Evolutionary conservation across 1,140 invertebrate species (phyloP).

Genomic region (Leptinotarsa lineolata): DNA sequence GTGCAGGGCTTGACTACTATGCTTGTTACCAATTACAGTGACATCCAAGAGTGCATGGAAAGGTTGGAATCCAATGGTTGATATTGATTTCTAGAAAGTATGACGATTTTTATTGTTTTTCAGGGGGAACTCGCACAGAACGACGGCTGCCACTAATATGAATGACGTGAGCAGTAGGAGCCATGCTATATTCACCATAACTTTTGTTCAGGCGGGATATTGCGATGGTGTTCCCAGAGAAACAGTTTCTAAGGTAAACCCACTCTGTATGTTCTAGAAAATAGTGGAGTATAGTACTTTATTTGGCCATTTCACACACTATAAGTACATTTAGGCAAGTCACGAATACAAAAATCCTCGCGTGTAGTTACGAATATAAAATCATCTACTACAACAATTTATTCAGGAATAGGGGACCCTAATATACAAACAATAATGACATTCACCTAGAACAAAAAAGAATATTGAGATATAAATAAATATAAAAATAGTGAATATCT

Average conservation of each 20-base stretch:
- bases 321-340: too few species aligned
- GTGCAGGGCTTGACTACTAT: conserved; percentile 89
- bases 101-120: conserved; percentile 2
- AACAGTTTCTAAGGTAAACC: conserved; percentile 77
- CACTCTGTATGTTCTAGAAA: too few species aligned
- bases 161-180: conserved; percentile 88
- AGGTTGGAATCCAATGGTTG: conserved; percentile 35
- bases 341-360: too few species aligned
- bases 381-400: too few species aligned
- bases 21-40: conserved; percentile 82
- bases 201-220: conserved; percentile 83
- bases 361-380: too few species aligned
- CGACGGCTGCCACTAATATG: conserved; percentile 83
- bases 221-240: conserved; percentile 84
- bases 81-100: neutral
- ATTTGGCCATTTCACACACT: too few species aligned
- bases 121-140: conserved; percentile 80
- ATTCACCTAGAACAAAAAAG: too few species aligned
- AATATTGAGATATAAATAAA: too few species aligned
- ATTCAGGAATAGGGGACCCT: too few species aligned
- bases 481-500: too few species aligned
- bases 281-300: too few species aligned
- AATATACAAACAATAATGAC: too few species aligned
- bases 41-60: conserved; percentile 71
- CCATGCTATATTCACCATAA: conserved; percentile 95